Evolutionary conservation across 2,113 vertebrate species (phyloP), one percentile per base, ranked within the genome.

Genomic region (Sisor rabdophorus): DNA sequence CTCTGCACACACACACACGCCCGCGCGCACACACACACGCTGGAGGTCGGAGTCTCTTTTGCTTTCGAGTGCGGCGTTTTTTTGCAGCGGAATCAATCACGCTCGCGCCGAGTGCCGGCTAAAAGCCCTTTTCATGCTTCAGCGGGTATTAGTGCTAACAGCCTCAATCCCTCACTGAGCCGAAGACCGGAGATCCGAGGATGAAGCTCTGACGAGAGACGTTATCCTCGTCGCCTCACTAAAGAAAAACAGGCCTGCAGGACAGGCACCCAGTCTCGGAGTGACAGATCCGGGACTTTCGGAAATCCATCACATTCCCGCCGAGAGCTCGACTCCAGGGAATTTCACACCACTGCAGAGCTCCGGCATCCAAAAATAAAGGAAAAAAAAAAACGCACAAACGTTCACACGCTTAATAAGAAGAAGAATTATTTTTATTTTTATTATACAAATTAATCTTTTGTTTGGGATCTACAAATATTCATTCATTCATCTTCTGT

Each of bases 181-280:
- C 65, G 48, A 44, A 63, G 76, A 64, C 19, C 69, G 44, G 61
- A 11, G 40, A 73, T 74, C 72, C 48, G 22, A 11, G 63, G 67
- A 20, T 44, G 56, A 69, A 53, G 56, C 53, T 63, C 71, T 69
- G 70, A 77, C 32, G 11, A 47, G 36, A 79, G 75, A 79, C 81
- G 77, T 80, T 78, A 83, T 53, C 80, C 71, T 22, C 64, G 36
- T 52, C 67, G 61, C 56, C 79, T 79, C 68, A 80, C 79, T 60
- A 65, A 74, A 75, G 71, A 80, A 36, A 55, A 40, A 74, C 73
- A 63, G 64, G 76, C 82, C 86, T 78, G 78, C 32, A 81, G 87
- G 81, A 84, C 48, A 86, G 87, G 85, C n/a, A n/a, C 86, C 83
- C 86, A 89, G 87, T 85, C 81, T 80, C 85, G 78, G 72, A 54